Conservation (phyloP, 1,140 invertebrate species). For the Cydia fagiglandana region DNA sequence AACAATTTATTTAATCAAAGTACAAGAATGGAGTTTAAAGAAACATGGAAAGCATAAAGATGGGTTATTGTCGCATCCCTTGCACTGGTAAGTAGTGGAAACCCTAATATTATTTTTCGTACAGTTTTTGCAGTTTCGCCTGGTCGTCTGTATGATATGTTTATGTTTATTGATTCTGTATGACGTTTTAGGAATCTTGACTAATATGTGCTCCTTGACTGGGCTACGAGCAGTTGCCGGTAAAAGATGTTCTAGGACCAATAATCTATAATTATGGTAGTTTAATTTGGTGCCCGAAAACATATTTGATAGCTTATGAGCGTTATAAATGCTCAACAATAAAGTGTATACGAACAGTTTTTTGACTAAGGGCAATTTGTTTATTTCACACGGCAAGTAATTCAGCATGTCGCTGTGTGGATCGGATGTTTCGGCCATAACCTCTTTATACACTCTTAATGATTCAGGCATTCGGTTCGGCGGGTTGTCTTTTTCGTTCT, state of each 20-base stretch:
- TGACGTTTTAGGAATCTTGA: not conserved
- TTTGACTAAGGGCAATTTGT: not conserved
- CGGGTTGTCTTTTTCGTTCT: not conserved
- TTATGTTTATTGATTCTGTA: not conserved
- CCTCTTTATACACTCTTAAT: not conserved
- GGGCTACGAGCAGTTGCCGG: not conserved
- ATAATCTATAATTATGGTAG: not conserved
- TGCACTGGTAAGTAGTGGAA: not conserved
- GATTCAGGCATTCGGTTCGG: not conserved
- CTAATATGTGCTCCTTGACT: not conserved
- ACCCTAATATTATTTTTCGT: not conserved
- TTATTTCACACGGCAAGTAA: not conserved
- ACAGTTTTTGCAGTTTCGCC: slow-evolving; percentile 1
- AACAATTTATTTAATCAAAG: not conserved
- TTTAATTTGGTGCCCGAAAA: not conserved
- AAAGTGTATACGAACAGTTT: slow-evolving; percentile 1
- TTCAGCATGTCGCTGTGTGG: not conserved
- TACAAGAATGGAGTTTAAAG: not conserved
- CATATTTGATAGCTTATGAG: not conserved
- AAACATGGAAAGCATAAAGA: not conserved
- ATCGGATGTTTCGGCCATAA: not conserved
- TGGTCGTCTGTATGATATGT: not conserved
- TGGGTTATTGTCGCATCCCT: not conserved
- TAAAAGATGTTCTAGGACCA: slow-evolving; percentile 7
- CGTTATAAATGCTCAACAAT: not conserved